Evolutionary conservation across 2,888 invertebrate species (phyloP).

Genomic region (Hesperia comma): DNA sequence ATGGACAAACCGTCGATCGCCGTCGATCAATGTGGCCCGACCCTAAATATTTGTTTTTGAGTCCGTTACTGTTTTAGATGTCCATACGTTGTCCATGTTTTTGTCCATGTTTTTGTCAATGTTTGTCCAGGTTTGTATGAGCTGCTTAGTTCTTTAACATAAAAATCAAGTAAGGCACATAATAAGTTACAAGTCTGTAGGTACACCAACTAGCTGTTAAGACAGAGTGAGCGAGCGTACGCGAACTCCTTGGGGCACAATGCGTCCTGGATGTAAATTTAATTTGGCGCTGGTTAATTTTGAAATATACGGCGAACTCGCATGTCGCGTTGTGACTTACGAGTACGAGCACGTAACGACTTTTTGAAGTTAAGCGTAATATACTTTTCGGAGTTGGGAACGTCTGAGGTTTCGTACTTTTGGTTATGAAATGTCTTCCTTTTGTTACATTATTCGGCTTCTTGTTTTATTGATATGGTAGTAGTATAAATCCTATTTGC

Average conservation of each 20-base stretch:
- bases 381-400: conserved; percentile 15
- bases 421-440: background rate
- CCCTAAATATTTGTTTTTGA: too few species aligned
- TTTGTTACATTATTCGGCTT: background rate
- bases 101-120: too few species aligned
- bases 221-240: conserved; percentile 4
- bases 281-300: conserved; percentile 35
- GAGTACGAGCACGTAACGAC: conserved; percentile 13
- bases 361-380: conserved; percentile 21
- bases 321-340: conserved; percentile 30
- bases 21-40: too few species aligned
- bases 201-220: conserved; percentile 19
- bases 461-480: too few species aligned
- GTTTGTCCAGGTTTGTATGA: too few species aligned
- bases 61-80: too few species aligned
- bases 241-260: conserved; percentile 26
- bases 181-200: conserved; percentile 15
- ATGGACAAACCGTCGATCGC: too few species aligned
- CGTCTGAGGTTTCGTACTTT: background rate
- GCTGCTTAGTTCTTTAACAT: background rate
- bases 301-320: conserved; percentile 34
- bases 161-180: conserved; percentile 1
- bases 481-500: too few species aligned
- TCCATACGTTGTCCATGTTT: too few species aligned
- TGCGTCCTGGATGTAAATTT: conserved; percentile 35